Percentiles rank a stretch among this genome's conserved stretches.
phyloP scores from a whole-genome alignment of 2,113 vertebrate species.

The Neolamprologus devosi region DNA sequence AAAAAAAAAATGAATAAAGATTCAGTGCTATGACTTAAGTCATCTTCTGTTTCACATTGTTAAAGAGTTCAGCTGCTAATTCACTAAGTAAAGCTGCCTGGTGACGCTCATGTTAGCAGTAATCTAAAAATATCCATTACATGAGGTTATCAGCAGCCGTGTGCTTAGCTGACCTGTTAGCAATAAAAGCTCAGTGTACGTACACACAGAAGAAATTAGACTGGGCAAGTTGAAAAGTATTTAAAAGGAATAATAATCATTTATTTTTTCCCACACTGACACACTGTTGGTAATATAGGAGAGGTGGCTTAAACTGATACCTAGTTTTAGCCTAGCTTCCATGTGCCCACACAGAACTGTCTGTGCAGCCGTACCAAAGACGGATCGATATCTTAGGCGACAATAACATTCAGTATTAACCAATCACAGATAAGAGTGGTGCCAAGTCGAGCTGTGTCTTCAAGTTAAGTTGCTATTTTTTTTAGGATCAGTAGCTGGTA shows the following conservation, averaged over 20 bases:
- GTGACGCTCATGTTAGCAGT: background rate
- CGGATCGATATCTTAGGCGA: background rate
- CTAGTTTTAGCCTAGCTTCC: background rate
- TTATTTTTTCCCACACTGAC: background rate
- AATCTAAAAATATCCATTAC: slow-evolving; percentile 56
- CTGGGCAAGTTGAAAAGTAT: background rate
- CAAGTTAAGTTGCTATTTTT: background rate
- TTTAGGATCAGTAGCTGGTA: background rate
- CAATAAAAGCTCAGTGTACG: background rate
- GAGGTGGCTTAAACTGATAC: background rate
- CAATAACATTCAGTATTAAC: background rate
- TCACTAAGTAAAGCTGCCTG: slow-evolving; percentile 3
- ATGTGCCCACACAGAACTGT: background rate
- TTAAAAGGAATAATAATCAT: background rate
- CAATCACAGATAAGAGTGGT: background rate
- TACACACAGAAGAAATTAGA: background rate
- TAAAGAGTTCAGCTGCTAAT: slow-evolving; percentile 29
- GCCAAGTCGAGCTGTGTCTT: background rate
- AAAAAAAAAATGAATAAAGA: background rate
- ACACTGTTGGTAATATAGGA: background rate
- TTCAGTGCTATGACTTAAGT: background rate
- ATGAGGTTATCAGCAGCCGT: background rate
- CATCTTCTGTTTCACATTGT: slow-evolving; percentile 36
- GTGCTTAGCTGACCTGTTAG: background rate
- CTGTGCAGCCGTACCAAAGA: background rate